Base-by-base conservation (phyloP, 1,140 invertebrate species). In the Lepidurus couesii region DNA sequence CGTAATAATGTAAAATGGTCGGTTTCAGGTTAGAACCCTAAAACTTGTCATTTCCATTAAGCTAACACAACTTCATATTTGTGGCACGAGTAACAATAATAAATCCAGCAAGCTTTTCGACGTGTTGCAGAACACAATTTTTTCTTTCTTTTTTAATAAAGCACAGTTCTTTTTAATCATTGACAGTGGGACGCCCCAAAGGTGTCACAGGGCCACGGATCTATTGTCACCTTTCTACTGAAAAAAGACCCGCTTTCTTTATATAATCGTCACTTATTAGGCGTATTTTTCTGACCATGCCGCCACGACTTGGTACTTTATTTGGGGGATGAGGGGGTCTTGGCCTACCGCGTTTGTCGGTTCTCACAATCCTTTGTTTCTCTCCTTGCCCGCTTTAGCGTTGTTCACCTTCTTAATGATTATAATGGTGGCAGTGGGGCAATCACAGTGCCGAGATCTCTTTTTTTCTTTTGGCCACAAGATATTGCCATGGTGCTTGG, bases 241-340 rank as follows among this genome's bases (percentile, higher is more conserved):
- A 65, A 13, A 21, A 65, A 65, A 65, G 21, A 65, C 6, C 16
- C 53, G 53, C 21, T 21, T 65, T 16, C 53, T 65, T 34, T 34
- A 34, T 65, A 65, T 65, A 65, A 65, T 65, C 21, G 53, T 21
- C 53, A 65, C 53, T 65, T 65, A 65, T 65, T 65, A 65, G 53
- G 21, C 3, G 21, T 65, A 65, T 65, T 65, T 65, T 65, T 21
- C 13, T 65, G 21, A 65, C 9, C 53, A 65, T n/a, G 53, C 53
- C 53, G 53, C 53, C 53, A 65, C 53, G n/a, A 65, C 53, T 65
- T 65, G 34, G 53, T 65, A 65, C 21, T 13, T 65, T 65, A 65
- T 65, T 65, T 16, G 53, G 53, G 34, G 34, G 3, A 3, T 34
- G 34, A 34, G 34, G 34, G 34, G 16, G 53, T 65, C 53, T 65